Percentiles rank a stretch among this genome's conserved stretches.
Evolutionary conservation across 2,888 invertebrate species (phyloP).

Genomic region (Mythimna pallens): DNA sequence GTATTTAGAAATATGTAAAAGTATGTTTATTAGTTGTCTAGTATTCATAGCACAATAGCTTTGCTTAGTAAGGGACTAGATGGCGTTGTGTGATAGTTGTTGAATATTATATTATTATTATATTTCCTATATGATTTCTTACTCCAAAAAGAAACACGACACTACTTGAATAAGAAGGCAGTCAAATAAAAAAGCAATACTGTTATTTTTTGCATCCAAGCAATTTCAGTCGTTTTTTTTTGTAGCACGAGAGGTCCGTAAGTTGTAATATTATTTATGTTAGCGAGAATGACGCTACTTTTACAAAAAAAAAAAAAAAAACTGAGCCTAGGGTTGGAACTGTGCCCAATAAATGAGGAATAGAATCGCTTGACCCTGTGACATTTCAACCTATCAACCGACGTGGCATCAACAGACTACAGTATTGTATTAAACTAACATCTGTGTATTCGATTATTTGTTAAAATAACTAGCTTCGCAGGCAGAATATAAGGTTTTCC

Average conservation of each 20-base stretch:
- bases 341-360: constrained; percentile 41
- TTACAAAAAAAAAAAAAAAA: constrained; percentile 11
- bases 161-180: too few species aligned
- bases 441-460: constrained; percentile 1
- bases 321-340: constrained; percentile 34
- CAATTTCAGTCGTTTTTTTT: background rate
- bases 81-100: too few species aligned
- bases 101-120: too few species aligned
- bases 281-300: constrained; percentile 15
- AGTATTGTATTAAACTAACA: background rate
- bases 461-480: background rate
- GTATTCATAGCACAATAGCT: too few species aligned
- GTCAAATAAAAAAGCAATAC: too few species aligned
- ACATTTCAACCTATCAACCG: constrained; percentile 21
- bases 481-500: too few species aligned
- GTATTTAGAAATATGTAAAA: too few species aligned
- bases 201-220: too few species aligned
- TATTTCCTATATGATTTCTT: too few species aligned
- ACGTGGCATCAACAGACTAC: constrained; percentile 5
- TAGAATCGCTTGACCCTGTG: constrained; percentile 36
- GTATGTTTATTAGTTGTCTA: too few species aligned
- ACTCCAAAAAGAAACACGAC: too few species aligned
- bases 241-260: background rate
- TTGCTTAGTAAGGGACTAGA: too few species aligned
- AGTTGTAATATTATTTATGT: constrained; percentile 8